These are phyloP conservation scores for Leptothorax acervorum DNA, from an alignment of 2,888 invertebrate species.

Conservation along the genomic window DNA sequence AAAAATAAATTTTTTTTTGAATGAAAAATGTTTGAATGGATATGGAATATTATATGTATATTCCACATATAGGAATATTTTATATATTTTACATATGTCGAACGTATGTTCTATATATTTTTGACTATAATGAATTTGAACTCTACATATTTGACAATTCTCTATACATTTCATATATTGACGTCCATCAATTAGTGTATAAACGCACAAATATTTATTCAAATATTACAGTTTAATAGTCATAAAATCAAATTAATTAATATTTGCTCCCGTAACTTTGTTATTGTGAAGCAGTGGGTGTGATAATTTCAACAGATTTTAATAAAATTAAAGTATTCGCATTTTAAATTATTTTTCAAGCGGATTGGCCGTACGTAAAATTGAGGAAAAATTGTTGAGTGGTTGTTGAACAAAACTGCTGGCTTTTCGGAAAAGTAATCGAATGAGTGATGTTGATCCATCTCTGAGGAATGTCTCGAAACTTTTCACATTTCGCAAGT, in stretches of 20 bases:
- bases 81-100: background rate
- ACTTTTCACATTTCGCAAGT: constrained; percentile 29
- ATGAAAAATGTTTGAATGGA: background rate
- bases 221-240: constrained; percentile 35
- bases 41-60: background rate
- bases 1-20: background rate
- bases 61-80: background rate
- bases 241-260: constrained; percentile 48
- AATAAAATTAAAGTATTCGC: constrained; percentile 10
- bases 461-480: constrained; percentile 11
- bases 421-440: constrained; percentile 1
- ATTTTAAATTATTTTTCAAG: constrained; percentile 43
- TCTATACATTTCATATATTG: constrained; percentile 37
- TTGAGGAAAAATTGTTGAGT: constrained; percentile 11
- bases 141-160: constrained; percentile 28
- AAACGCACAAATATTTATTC: constrained; percentile 46
- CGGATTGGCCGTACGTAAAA: background rate
- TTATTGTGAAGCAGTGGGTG: background rate
- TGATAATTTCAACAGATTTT: constrained; percentile 42
- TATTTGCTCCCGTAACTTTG: constrained; percentile 27
- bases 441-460: constrained; percentile 17
- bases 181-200: constrained; percentile 45
- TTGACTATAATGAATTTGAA: constrained; percentile 22
- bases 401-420: constrained; percentile 8
- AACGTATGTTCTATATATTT: constrained; percentile 11